Conservation (phyloP, 2,113 vertebrate genomes). For the Silurus asotus region DNA sequence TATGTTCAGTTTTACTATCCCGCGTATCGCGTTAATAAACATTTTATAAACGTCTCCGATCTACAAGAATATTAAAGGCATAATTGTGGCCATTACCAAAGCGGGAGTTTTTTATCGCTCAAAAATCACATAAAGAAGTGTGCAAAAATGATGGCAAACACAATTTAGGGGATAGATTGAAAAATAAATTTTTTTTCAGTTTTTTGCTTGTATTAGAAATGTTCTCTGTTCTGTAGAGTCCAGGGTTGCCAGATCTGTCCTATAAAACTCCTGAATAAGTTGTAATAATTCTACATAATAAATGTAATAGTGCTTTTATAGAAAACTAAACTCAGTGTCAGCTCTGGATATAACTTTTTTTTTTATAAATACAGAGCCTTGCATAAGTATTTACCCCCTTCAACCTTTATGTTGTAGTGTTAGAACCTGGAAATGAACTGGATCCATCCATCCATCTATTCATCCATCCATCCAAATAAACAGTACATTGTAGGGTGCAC, state of each 20-base stretch:
- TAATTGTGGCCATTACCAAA: neutral
- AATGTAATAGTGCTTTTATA: neutral
- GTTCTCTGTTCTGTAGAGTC: neutral
- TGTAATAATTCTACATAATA: neutral
- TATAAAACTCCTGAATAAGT: neutral
- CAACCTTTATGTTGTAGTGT: neutral
- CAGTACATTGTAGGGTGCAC: too few relatives aligned
- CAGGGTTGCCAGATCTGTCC: neutral
- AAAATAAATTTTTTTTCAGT: neutral
- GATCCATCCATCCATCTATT: neutral
- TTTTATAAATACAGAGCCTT: neutral
- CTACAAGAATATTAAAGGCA: neutral
- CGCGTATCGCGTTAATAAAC: neutral
- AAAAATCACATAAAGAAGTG: neutral
- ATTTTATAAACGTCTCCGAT: neutral
- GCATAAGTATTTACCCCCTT: neutral
- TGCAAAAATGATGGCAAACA: neutral
- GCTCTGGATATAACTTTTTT: neutral
- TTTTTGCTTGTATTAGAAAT: neutral
- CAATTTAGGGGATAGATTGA: neutral
- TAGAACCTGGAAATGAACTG: neutral
- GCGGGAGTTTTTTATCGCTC: constrained; percentile 1
- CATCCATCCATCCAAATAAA: too few relatives aligned
- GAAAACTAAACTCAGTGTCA: neutral
- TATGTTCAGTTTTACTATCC: neutral